Evolutionary conservation across 2,888 invertebrate species (phyloP), one percentile per base, ranked within the genome.

Genomic region (Drosophila borborema): DNA sequence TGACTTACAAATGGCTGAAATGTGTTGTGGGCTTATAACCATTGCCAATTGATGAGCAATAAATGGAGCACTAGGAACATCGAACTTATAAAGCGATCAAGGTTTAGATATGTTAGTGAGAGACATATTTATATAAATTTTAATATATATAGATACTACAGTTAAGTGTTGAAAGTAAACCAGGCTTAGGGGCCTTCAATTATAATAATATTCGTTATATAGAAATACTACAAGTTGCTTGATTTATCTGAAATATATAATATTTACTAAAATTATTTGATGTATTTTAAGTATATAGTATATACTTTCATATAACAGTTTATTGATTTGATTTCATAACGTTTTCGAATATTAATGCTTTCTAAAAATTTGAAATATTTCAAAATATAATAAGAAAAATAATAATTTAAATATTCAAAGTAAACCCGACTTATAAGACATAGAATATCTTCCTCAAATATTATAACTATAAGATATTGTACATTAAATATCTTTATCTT

Each of bases 1-100:
- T 85, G 83, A 87, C 88, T 87, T 72, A 82, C 78, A 87, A 87
- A 79, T 72, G 70, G 16, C 51, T 63, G 56, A 45, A 72, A 67
- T 49, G 67, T 38, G 67, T 18, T 36, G 31, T 66, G 63, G 66
- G 54, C 18, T 62, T 54, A 51, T 56, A 34, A 46, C 45, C 45
- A 28, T 46, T 31, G 64, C 34, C 56, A 12, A 48, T 23, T 53
- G 45, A 64, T 38, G 56, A n/a, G 23, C 46, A 31, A 23, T 49
- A 40, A 40, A 63, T 43, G 64, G 41, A 40, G 40, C 38, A 38
- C 38, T 16, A 45, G 16, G 16, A n/a, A 23, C n/a, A 36, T 8
- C 14, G 60, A 60, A 48, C 59, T 28, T 28, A 38, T 48, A 45
- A n/a, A 23, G 7, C 34, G 48, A 38, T 40, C 59, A 60, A 60